These are phyloP conservation scores for Thomomys bottae DNA, from an alignment of 2,113 vertebrate species.

Conservation along the genomic window DNA sequence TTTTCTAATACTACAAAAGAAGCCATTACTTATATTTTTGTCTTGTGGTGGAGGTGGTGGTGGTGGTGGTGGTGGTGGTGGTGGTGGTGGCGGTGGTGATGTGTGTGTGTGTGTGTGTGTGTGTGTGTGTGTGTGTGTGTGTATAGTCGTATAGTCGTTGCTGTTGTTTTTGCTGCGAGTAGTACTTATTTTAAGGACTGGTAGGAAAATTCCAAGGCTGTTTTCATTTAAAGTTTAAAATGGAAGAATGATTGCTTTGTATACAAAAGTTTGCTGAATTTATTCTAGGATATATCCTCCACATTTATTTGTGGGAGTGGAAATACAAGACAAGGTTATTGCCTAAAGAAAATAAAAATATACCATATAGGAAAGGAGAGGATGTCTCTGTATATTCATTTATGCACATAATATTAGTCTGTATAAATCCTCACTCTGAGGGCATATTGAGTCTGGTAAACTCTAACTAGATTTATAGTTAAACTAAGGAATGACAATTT, in stretches of 20 bases:
- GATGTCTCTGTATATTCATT: not conserved
- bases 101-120: no score
- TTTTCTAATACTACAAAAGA: not conserved
- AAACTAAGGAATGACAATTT: slow-evolving; percentile 55
- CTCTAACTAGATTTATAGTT: slow-evolving; percentile 50
- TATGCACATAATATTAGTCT: slow-evolving; percentile 3
- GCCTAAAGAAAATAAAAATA: not conserved
- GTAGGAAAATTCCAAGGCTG: not conserved
- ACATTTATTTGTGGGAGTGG: not conserved
- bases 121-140: no score
- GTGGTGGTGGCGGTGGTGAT: no score
- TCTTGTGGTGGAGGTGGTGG: no score
- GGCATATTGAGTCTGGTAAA: slow-evolving; percentile 8
- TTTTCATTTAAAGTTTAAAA: not conserved
- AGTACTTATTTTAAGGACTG: not conserved
- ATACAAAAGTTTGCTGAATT: not conserved
- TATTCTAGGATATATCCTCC: rapidly evolving
- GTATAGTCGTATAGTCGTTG: no score
- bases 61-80: no score
- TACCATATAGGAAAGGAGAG: not conserved
- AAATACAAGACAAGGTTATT: not conserved
- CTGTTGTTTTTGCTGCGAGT: no score
- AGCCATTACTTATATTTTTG: not conserved
- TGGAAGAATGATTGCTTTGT: not conserved
- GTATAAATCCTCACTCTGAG: not conserved